A percentile compares a stretch with the other conserved stretches of the same genome.
phyloP scores from a whole-genome alignment of 2,113 vertebrate genomes.

The Lepisosteus oculatus region DNA sequence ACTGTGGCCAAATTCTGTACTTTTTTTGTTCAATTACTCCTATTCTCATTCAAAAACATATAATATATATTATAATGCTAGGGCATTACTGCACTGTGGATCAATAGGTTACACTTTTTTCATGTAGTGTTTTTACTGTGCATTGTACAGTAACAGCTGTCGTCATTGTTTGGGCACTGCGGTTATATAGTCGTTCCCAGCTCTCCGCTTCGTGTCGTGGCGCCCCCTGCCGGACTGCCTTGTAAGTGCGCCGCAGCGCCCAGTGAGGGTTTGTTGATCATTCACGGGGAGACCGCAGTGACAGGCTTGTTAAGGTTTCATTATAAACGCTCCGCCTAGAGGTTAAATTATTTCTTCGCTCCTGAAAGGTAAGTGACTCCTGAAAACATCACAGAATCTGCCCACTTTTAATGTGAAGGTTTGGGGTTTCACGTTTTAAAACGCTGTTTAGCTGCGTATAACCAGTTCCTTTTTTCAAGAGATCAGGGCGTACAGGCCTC shows the following conservation, averaged over 20 bases:
- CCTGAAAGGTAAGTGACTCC: constrained; percentile 16
- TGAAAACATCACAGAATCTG: background rate
- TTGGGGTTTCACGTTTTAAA: too few relatives aligned
- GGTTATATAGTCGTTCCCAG: background rate
- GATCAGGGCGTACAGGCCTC: background rate
- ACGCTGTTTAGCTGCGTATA: too few relatives aligned
- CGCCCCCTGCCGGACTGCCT: constrained; percentile 10
- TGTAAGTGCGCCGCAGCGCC: background rate
- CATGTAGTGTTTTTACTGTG: too few relatives aligned
- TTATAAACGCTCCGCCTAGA: background rate
- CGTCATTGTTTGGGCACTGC: constrained; percentile 15
- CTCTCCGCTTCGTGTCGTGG: background rate
- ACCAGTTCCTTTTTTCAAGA: background rate
- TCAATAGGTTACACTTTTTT: too few relatives aligned
- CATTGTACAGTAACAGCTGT: background rate
- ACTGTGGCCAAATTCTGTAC: too few relatives aligned
- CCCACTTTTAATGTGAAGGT: too few relatives aligned
- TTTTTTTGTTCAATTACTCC: too few relatives aligned
- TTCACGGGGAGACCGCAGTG: constrained; percentile 14
- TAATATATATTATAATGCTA: too few relatives aligned
- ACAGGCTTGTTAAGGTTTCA: background rate
- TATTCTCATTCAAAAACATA: too few relatives aligned
- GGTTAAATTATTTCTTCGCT: constrained; percentile 14
- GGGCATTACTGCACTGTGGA: too few relatives aligned
- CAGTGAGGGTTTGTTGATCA: constrained; percentile 12